phyloP scores from a whole-genome alignment of 2,888 invertebrate genomes.

The Lepidocyrtoides sp. region DNA sequence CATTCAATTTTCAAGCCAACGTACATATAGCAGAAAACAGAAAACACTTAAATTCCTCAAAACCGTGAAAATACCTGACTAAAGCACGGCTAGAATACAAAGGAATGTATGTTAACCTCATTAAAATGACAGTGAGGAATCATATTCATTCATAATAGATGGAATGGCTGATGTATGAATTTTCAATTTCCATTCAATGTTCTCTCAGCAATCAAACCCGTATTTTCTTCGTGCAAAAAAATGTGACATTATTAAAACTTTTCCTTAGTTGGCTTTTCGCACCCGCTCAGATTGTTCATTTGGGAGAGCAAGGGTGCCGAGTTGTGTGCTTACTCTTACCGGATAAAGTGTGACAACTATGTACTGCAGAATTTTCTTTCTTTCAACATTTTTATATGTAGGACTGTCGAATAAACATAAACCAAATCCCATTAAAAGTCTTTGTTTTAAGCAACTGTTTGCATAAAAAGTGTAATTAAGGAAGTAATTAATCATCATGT shows the following conservation, averaged over 20 bases:
- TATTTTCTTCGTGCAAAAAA: not conserved
- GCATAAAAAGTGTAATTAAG: not conserved
- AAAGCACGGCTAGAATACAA: not conserved
- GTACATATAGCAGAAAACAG: no score
- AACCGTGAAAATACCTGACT: not conserved
- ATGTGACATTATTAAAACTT: not conserved
- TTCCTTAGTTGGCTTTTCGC: not conserved
- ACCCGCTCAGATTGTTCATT: not conserved
- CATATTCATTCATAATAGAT: constrained; percentile 57
- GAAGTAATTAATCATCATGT: constrained; percentile 45
- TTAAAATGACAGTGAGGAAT: constrained; percentile 71
- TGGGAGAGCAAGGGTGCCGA: not conserved
- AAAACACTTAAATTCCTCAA: no score
- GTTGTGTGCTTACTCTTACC: no score
- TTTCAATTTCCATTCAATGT: constrained; percentile 48
- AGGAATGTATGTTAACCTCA: constrained; percentile 23
- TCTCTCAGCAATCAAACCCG: not conserved
- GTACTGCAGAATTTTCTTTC: no score
- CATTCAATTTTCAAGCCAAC: no score
- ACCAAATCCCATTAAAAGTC: not conserved
- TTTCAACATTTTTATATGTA: no score
- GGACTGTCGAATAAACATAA: no score
- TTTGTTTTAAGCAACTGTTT: not conserved
- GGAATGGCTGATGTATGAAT: not conserved
- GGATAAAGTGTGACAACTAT: no score